Evolutionary conservation across 2,113 vertebrate genomes (phyloP).

Genomic region (Corythaeola cristata): DNA sequence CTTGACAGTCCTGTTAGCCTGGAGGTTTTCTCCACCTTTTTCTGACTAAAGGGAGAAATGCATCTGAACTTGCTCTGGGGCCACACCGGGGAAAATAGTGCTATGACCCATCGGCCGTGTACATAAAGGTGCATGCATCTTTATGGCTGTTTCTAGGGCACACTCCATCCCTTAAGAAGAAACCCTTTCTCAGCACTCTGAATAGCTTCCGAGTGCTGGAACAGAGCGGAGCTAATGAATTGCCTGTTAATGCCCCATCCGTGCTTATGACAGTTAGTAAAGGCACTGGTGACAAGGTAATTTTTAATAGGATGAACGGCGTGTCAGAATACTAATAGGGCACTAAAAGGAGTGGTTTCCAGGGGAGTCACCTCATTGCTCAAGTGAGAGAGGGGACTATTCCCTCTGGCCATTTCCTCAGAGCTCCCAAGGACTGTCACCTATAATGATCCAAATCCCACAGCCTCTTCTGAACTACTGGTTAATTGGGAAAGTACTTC

Average conservation of each 20-base stretch:
- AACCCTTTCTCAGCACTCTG: neutral
- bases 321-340: slow-evolving; percentile 66
- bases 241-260: slow-evolving; percentile 40
- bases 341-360: slow-evolving; percentile 47
- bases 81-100: neutral
- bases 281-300: slow-evolving; percentile 39
- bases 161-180: neutral
- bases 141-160: neutral
- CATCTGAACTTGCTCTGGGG: neutral
- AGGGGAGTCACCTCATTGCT: slow-evolving; percentile 23
- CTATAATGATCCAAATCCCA: neutral
- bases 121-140: neutral
- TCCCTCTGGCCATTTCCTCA: slow-evolving; percentile 19
- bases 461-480: neutral
- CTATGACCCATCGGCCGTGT: neutral
- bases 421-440: slow-evolving; percentile 10
- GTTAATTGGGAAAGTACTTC: slow-evolving; percentile 24
- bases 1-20: neutral
- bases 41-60: neutral
- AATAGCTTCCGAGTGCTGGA: neutral
- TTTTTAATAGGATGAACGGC: slow-evolving; percentile 45
- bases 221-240: slow-evolving; percentile 31
- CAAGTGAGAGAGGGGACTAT: neutral
- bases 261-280: slow-evolving; percentile 38
- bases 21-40: neutral